phyloP scores from a whole-genome alignment of 1,140 invertebrate genomes.

The Drosophila melanica region DNA sequence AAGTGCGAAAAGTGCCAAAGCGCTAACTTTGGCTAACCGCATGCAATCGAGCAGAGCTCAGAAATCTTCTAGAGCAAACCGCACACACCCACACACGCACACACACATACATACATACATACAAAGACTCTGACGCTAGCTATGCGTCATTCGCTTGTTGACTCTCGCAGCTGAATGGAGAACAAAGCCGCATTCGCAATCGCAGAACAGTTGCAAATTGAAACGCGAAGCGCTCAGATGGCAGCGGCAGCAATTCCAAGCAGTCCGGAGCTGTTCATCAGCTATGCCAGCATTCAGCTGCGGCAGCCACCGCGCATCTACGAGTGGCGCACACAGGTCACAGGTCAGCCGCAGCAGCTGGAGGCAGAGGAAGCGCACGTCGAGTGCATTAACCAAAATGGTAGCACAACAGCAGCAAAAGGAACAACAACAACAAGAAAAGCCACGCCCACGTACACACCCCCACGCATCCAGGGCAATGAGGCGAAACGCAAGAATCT shows the following conservation, averaged over 20 bases:
- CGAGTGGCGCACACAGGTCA: conserved; percentile 69
- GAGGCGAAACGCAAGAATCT: conserved; percentile 61
- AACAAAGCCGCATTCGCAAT: conserved; percentile 63
- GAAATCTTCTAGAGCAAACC: conserved; percentile 47
- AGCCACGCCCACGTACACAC: conserved; percentile 52
- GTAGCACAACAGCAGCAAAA: not conserved
- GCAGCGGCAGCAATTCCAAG: conserved; percentile 47
- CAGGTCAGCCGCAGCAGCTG: conserved; percentile 5
- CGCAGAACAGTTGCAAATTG: conserved; percentile 56
- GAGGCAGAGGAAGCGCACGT: conserved; percentile 13
- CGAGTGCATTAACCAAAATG: conserved; percentile 16
- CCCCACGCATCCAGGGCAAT: conserved; percentile 59
- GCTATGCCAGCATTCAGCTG: conserved; percentile 59
- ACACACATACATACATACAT: not conserved
- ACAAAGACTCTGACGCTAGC: not conserved
- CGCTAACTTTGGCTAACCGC: conserved; percentile 58
- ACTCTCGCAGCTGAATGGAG: conserved; percentile 26
- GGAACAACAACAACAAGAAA: not conserved
- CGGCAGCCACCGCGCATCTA: conserved; percentile 49
- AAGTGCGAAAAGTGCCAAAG: conserved; percentile 54
- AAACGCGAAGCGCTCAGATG: conserved; percentile 69
- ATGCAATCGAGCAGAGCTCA: conserved; percentile 48
- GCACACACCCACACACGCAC: conserved; percentile 22
- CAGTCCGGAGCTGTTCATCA: conserved; percentile 58
- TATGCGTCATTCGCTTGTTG: conserved; percentile 24